A percentile compares a stretch with the other conserved stretches of the same genome.
Evolutionary conservation across 2,797 vertebrate genomes (phyloP).

Genomic region (Diceros bicornis): DNA sequence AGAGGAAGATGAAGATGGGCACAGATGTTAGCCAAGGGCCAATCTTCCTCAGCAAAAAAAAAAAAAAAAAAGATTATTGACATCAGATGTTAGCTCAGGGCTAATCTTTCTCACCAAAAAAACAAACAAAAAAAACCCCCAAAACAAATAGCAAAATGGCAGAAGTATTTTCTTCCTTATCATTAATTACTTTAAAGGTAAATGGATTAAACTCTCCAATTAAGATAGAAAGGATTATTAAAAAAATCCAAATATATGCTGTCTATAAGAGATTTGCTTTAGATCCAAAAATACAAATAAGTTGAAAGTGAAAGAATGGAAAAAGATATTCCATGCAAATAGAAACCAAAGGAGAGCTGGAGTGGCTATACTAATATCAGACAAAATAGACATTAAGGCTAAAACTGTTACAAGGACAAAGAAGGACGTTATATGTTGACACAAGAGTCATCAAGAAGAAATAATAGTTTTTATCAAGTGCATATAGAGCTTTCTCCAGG

Average conservation of each 20-base stretch:
- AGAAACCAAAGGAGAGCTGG: neutral
- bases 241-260: neutral
- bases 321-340: neutral
- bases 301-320: constrained; percentile 32
- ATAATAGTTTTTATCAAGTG: neutral
- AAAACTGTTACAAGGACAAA: neutral
- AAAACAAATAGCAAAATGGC: constrained; percentile 32
- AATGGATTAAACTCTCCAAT: constrained; percentile 6
- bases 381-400: constrained; percentile 16
- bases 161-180: neutral
- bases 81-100: no score
- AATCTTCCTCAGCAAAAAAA: no score
- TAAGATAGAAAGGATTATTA: neutral
- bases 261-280: neutral
- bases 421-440: neutral
- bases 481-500: neutral
- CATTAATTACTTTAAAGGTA: neutral
- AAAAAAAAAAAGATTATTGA: no score
- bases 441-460: neutral
- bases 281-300: constrained; percentile 18
- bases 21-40: no score
- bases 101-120: no score
- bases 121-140: no score
- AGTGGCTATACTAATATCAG: neutral
- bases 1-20: no score